Conservation (phyloP, 2,113 vertebrate species). For the Gnathochromis pfefferi region DNA sequence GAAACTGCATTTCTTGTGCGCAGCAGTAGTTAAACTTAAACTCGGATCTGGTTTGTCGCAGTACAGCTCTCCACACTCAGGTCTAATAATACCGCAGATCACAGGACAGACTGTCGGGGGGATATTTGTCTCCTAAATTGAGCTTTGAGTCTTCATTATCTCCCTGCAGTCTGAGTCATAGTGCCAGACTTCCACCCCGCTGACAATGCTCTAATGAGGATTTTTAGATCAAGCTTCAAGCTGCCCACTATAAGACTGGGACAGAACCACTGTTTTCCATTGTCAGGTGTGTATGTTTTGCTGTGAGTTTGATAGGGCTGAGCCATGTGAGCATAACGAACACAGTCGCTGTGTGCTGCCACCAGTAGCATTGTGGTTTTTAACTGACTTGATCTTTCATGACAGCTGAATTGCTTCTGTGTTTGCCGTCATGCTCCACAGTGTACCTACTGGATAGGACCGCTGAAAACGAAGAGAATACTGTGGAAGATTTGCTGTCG, state of each 20-base stretch:
- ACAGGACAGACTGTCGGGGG: not conserved
- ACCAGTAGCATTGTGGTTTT: not conserved
- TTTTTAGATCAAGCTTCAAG: constrained; percentile 15
- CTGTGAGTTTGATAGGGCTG: not conserved
- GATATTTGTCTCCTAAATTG: constrained; percentile 32
- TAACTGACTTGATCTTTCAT: not conserved
- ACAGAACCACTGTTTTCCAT: not conserved
- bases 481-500: not conserved
- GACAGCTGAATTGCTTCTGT: not conserved
- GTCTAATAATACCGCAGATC: constrained; percentile 22
- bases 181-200: not conserved
- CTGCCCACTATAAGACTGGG: constrained; percentile 1
- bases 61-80: not conserved
- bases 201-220: constrained; percentile 43
- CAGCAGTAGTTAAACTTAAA: not conserved
- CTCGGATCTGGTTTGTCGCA: not conserved
- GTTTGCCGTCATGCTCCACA: not conserved
- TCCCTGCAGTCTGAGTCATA: constrained; percentile 29
- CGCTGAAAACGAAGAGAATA: not conserved
- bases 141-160: constrained; percentile 36
- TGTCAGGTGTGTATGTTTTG: not conserved
- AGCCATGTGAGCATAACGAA: not conserved
- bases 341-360: not conserved
- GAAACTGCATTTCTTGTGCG: not conserved
- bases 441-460: not conserved